Evolutionary conservation across 2,113 vertebrate genomes (phyloP).

Genomic region (Etheostoma cragini): DNA sequence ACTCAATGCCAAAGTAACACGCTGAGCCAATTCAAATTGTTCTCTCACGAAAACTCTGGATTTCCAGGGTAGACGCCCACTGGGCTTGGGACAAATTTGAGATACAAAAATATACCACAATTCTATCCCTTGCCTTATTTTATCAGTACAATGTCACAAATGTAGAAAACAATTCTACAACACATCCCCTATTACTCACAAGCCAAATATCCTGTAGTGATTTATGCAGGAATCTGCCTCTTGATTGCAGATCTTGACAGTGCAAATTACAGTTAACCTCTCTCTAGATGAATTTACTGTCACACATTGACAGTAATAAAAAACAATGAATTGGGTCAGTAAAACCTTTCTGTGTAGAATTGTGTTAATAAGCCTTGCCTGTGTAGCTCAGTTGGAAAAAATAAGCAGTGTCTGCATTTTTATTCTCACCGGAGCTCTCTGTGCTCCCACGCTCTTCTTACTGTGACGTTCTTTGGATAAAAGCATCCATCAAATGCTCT

Average conservation of each 20-base stretch:
- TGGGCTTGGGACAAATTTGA: not conserved
- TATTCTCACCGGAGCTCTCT: constrained; percentile 4
- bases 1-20: too few species aligned
- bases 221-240: not conserved
- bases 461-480: not conserved
- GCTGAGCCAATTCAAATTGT: too few species aligned
- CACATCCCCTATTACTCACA: too few species aligned
- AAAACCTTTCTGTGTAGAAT: too few species aligned
- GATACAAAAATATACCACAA: not conserved
- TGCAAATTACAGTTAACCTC: not conserved
- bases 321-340: not conserved
- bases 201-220: not conserved
- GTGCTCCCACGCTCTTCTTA: constrained; percentile 1
- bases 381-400: not conserved
- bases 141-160: not conserved
- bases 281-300: not conserved
- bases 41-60: too few species aligned
- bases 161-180: not conserved
- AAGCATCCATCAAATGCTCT: constrained; percentile 4
- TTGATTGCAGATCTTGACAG: not conserved
- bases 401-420: not conserved
- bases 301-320: not conserved
- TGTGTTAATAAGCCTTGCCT: not conserved
- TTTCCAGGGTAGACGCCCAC: not conserved
- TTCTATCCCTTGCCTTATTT: not conserved